Base-by-base conservation (phyloP, 2,888 invertebrate species). In the Cephus sareptanus region DNA sequence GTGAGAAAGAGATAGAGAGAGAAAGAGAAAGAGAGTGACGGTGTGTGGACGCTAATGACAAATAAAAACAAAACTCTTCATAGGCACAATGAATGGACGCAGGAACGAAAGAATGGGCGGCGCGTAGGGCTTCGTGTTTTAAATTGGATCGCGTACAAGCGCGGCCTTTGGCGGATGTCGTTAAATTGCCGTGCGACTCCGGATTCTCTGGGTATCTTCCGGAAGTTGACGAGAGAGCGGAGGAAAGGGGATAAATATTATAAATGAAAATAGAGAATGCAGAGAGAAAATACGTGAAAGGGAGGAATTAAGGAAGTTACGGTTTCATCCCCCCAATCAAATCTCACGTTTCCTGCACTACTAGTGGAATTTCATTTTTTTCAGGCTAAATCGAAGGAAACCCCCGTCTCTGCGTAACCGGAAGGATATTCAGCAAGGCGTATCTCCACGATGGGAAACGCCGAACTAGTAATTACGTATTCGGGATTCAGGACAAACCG, bases 181-280 rank as follows among this genome's bases (percentile, higher is more conserved):
- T 85, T 87, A 88, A 91, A 91, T 91, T 91, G 83, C 85, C 91
- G 91, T 91, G 91, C 84, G 91, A 91, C 90, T 87, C 85, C 86
- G 81, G 81, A 82, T 83, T 82, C 83, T 79, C 81, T 79, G 74
- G 74, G 77, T 78, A 73, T 78, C 76, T 33, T 78, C 73, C 80
- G 82, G 82, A 83, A 83, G 81, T 76, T 76, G 69, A 83, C 74
- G 69, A 79, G 75, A 81, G 76, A 80, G 77, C 73, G 35, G 68
- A 74, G 37, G 34, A 79, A 79, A 80, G 69, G 33, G 37, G n/a
- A 74, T 73, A 40, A 74, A 70, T n/a, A n/a, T n/a, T n/a, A n/a
- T 30, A 33, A 30, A 71, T 33, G 31, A 15, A 33, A 34, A 31
- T 31, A 15, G 34, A 71, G 23, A 70, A 15, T 13, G 15, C 15